Conservation (phyloP, 2,113 vertebrate species). For the Melozone crissalis region DNA sequence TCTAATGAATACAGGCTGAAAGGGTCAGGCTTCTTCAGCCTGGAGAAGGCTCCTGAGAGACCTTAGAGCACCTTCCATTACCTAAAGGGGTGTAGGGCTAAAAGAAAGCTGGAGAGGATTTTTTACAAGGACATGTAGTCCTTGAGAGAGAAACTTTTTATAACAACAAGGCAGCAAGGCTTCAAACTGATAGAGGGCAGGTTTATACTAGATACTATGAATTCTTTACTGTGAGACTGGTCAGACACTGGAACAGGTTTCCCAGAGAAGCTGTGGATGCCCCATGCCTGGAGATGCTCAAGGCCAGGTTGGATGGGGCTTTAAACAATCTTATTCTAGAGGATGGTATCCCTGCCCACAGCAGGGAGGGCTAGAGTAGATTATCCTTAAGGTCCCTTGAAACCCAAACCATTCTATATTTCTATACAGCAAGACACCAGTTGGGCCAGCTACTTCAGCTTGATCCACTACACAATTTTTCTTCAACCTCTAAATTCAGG, state of each 20-base stretch:
- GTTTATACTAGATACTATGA: background rate
- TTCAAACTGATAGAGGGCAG: background rate
- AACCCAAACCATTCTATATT: background rate
- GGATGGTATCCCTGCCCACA: background rate
- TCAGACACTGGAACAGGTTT: background rate
- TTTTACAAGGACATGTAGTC: background rate
- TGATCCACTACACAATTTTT: background rate
- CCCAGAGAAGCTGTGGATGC: background rate
- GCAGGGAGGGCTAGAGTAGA: background rate
- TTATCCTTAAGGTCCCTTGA: background rate
- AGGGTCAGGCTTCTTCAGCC: background rate
- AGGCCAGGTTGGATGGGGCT: background rate
- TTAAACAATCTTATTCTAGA: background rate
- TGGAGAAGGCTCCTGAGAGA: background rate
- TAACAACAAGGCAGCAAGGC: background rate
- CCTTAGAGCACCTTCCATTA: background rate
- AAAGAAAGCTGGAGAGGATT: background rate
- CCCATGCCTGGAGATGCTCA: background rate
- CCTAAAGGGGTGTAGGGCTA: background rate
- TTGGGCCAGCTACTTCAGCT: background rate
- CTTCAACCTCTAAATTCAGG: background rate
- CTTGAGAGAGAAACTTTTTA: background rate
- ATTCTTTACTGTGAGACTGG: background rate
- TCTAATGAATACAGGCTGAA: background rate
- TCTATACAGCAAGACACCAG: background rate